A percentile compares a stretch with the other conserved stretches of the same genome.
phyloP scores from a whole-genome alignment of 1,140 invertebrate species.

The Teleogryllus occipitalis region DNA sequence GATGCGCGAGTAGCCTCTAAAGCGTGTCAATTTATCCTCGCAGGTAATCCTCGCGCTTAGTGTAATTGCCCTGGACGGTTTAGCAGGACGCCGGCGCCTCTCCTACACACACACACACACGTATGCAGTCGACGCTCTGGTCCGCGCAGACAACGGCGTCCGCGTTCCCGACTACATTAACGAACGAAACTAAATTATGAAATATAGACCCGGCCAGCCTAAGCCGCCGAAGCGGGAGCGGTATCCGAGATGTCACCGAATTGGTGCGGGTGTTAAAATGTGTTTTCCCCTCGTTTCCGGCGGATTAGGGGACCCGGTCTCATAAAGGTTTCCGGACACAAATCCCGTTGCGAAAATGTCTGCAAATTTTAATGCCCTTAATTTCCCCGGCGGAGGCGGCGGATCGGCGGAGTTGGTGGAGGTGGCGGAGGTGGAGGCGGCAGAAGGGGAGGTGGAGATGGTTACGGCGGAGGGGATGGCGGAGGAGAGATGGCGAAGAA shows the following conservation, averaged over 20 bases:
- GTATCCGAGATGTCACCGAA: neutral
- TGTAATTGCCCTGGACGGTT: neutral
- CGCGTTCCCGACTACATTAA: neutral
- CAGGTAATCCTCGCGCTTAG: neutral
- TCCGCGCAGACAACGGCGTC: neutral
- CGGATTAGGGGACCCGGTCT: neutral
- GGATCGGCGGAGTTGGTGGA: too few relatives aligned
- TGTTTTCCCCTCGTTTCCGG: neutral
- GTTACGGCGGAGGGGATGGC: too few relatives aligned
- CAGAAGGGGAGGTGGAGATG: too few relatives aligned
- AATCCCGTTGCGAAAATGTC: neutral
- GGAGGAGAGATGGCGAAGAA: too few relatives aligned
- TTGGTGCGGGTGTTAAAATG: neutral
- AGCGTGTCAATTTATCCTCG: constrained; percentile 3
- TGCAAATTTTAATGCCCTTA: constrained; percentile 1
- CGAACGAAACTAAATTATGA: neutral
- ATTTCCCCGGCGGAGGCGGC: neutral
- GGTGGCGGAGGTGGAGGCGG: too few relatives aligned
- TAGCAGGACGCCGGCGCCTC: neutral
- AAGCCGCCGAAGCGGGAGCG: neutral
- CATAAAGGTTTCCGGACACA: neutral
- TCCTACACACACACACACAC: neutral
- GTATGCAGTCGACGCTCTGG: neutral
- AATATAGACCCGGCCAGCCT: neutral
- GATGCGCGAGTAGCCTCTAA: constrained; percentile 3